Conservation (phyloP, 1,140 invertebrate genomes). For the Ylistrum balloti region DNA sequence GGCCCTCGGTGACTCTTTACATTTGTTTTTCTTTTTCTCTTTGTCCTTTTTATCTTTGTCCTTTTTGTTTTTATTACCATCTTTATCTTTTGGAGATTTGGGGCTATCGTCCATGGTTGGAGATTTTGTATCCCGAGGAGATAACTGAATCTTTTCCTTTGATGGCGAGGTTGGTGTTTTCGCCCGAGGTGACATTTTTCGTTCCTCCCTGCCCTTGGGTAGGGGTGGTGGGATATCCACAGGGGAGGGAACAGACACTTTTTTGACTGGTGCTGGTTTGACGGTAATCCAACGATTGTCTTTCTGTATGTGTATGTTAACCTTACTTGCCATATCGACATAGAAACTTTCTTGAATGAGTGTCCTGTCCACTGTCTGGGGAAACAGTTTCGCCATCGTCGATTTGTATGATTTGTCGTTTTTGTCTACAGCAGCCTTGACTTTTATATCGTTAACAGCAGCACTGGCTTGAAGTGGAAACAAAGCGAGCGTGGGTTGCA, state of each 20-base stretch:
- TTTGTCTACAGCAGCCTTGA: not conserved
- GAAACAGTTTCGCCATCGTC: not conserved
- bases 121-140: not conserved
- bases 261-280: not conserved
- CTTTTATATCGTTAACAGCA: slow-evolving; percentile 16
- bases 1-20: not conserved
- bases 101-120: not conserved
- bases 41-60: not conserved
- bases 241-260: not conserved
- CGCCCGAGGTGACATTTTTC: not conserved
- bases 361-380: slow-evolving; percentile 30
- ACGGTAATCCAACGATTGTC: not conserved
- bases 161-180: not conserved
- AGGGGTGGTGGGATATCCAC: not conserved
- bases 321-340: not conserved
- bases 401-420: not conserved
- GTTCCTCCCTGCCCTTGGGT: not conserved
- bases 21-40: not conserved
- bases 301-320: slow-evolving; percentile 22
- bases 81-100: slow-evolving; percentile 19
- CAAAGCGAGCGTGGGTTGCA: not conserved
- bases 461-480: slow-evolving; percentile 25
- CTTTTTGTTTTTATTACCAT: not conserved
- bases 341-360: slow-evolving; percentile 1
- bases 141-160: not conserved